Base-by-base conservation (phyloP, 1,140 invertebrate species). In the Orussus abietinus region DNA sequence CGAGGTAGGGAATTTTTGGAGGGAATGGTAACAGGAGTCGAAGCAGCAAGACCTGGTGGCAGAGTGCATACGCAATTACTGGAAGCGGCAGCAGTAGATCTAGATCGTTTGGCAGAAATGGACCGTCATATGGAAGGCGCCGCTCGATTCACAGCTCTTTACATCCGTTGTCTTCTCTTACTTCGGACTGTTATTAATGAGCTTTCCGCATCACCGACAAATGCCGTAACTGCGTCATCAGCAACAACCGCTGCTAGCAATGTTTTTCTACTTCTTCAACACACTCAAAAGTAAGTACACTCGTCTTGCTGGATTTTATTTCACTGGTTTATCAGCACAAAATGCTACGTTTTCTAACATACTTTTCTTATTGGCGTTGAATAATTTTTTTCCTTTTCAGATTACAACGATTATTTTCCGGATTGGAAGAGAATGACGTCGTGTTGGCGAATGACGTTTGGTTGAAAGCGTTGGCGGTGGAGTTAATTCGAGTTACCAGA, bases 61-160 rank as follows among this genome's bases (percentile, higher is more conserved):
- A 69, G 69, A 50, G 78, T 85, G 6, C 70, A 81, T 9, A 76
- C 78, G 1, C 79, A 82, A 14, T 72, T 90, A 39, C 67, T 89
- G 4, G 80, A 84, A 53, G 80, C 82, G 0, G 84, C 86, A 0
- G 82, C 84, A 43, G 76, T 82, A 13, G 86, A 90, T 63, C 75
- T 90, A 5, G 69, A 73, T 53, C 75, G 83, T 42, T 62, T 93
- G n/a, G 81, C 87, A n/a, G 82, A 89, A 69, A 87, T 96, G 70
- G 92, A 96, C 71, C 77, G 81, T 12, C 75, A 76, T 11, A 82
- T 92, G 57, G 82, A 86, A 34, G 88, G 91, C 2, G 84, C 89
- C 1, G 90, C 91, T 0, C 83, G 88, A 59, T 95, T 95, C 70
- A 84, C 87, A 21, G 82, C 86, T 19, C 71, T 92, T 14, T 94